Conservation (phyloP, 1,140 invertebrate genomes). For the Bradysia coprophila region DNA sequence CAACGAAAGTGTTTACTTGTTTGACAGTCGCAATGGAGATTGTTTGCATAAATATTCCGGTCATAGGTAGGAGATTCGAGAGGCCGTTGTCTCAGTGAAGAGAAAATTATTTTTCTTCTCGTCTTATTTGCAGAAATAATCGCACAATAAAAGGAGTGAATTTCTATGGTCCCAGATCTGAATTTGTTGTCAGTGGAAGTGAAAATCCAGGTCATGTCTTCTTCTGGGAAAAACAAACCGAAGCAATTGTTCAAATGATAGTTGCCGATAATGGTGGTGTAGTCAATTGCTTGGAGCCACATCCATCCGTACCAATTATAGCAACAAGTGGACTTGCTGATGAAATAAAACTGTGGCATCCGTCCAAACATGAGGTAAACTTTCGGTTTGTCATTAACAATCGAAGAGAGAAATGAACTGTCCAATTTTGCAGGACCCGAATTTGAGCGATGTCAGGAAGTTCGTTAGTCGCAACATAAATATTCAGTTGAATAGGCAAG, state of each 20-base stretch:
- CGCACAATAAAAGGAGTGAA: conserved; percentile 83
- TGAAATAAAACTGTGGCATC: conserved; percentile 87
- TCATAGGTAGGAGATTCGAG: conserved; percentile 29
- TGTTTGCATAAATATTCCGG: conserved; percentile 56
- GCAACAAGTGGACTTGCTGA: conserved; percentile 69
- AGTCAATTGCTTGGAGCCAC: conserved; percentile 83
- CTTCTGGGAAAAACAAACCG: conserved; percentile 82
- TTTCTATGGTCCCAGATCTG: conserved; percentile 80
- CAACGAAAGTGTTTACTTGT: conserved; percentile 86
- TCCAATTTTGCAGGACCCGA: no score
- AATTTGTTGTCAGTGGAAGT: conserved; percentile 83
- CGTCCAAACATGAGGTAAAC: no score
- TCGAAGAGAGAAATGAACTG: no score
- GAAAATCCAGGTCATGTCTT: conserved; percentile 93
- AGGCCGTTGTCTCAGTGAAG: no score
- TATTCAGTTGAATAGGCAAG: no score
- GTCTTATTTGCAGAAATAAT: conserved; percentile 49
- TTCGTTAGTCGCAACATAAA: no score
- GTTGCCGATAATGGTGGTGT: conserved; percentile 69
- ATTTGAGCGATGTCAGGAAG: no score
- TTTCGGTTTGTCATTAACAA: no score
- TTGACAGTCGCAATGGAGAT: conserved; percentile 44
- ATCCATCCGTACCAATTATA: conserved; percentile 70
- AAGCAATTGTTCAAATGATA: conserved; percentile 76
- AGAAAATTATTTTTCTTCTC: no score